Conservation (phyloP, 2,797 vertebrate genomes). For the Tangara arthus region DNA sequence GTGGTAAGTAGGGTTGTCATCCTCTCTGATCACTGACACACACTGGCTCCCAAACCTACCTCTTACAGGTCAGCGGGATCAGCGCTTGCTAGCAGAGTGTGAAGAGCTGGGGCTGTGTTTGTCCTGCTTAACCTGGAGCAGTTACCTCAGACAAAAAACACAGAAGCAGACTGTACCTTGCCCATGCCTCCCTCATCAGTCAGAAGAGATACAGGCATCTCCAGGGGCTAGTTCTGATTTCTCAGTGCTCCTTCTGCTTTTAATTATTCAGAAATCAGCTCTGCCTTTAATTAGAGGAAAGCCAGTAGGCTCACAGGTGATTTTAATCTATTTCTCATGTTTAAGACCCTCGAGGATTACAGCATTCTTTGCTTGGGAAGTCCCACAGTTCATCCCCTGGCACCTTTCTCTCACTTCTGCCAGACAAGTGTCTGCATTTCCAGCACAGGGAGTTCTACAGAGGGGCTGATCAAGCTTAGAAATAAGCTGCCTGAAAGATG, state of each 20-base stretch:
- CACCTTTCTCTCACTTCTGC: background rate
- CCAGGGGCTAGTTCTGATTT: background rate
- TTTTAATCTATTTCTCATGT: background rate
- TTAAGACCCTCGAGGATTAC: background rate
- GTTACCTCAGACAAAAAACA: background rate
- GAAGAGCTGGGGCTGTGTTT: background rate
- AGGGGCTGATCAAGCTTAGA: background rate
- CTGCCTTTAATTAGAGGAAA: background rate
- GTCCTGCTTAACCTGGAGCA: background rate
- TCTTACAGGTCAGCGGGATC: background rate
- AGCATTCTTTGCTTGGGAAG: background rate
- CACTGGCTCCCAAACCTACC: background rate
- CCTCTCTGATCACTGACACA: background rate
- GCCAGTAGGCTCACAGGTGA: background rate
- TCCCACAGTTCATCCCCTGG: accelerated
- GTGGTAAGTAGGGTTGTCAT: conserved; percentile 65
- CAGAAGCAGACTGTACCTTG: background rate
- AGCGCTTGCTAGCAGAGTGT: accelerated
- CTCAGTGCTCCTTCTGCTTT: background rate
- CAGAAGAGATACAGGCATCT: background rate
- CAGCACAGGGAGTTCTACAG: background rate
- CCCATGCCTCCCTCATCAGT: background rate
- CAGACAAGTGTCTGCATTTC: background rate
- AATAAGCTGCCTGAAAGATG: background rate
- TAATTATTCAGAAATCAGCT: background rate